These are phyloP conservation scores for Saguinus imperator DNA, from an alignment of 2,113 vertebrate genomes.

Conservation along the genomic window DNA sequence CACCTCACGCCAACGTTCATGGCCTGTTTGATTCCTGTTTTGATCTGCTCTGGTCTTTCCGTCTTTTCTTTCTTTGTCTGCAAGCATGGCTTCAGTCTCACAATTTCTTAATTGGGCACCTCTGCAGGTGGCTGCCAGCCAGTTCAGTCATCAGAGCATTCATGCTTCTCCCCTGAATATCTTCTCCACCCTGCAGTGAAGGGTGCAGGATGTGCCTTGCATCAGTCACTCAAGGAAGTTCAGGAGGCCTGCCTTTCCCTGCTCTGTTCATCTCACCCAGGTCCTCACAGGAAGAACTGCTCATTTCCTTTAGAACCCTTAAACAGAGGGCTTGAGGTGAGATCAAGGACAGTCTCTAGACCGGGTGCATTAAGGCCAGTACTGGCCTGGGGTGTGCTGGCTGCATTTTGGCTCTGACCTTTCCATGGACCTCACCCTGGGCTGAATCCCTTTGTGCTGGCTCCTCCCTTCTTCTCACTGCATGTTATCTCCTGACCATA, in stretches of 20 bases:
- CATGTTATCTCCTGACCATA: neutral
- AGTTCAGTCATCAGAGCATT: neutral
- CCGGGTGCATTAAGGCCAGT: neutral
- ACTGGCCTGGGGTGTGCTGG: too few relatives aligned
- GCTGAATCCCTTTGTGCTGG: neutral
- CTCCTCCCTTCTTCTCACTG: neutral
- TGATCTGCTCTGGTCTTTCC: too few relatives aligned
- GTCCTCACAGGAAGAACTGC: neutral
- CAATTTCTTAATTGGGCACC: neutral
- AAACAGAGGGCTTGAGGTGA: rapidly evolving
- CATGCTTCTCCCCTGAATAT: neutral
- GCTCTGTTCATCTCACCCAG: neutral
- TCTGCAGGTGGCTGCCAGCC: neutral
- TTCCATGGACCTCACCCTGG: neutral
- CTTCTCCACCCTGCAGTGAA: neutral
- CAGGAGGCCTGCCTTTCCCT: neutral
- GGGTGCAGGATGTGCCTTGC: neutral
- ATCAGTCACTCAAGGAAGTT: neutral
- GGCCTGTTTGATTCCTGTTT: neutral
- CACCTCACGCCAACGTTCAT: neutral
- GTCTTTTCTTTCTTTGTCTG: neutral
- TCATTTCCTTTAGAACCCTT: rapidly evolving
- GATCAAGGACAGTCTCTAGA: rapidly evolving
- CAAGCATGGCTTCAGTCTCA: neutral
- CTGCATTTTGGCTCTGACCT: neutral